A percentile compares a stretch with the other conserved stretches of the same genome.
phyloP scores from a whole-genome alignment of 53 echinoderm and acorn worm genomes.

The Mesocentrotus franciscanus region DNA sequence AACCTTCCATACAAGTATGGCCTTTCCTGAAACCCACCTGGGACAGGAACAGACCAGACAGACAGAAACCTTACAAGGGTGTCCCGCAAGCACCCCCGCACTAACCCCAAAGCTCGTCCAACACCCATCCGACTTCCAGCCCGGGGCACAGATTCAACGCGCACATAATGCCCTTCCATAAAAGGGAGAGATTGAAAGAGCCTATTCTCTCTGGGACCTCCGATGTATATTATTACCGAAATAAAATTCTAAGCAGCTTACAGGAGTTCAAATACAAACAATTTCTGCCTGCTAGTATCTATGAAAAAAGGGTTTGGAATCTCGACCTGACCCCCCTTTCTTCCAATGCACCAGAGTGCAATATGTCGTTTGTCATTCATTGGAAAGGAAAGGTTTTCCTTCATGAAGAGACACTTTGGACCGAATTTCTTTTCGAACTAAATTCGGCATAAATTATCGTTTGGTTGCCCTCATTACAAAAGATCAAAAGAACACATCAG shows the following conservation, averaged over 20 bases:
- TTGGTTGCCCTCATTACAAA: not conserved
- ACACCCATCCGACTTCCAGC: slow-evolving; percentile 37
- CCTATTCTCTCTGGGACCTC: slow-evolving; percentile 45
- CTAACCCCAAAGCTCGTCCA: not conserved
- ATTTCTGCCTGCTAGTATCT: slow-evolving; percentile 46
- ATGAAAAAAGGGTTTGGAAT: slow-evolving; percentile 43
- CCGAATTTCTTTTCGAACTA: not conserved
- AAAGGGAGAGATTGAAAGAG: slow-evolving; percentile 40
- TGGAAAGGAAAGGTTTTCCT: not conserved
- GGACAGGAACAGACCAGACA: not conserved
- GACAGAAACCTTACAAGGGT: slow-evolving; percentile 44
- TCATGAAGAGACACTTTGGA: not conserved
- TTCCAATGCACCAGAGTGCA: slow-evolving; percentile 5
- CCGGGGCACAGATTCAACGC: slow-evolving; percentile 49
- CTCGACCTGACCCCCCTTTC: not conserved
- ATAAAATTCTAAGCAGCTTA: slow-evolving; percentile 68
- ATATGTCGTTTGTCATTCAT: not conserved
- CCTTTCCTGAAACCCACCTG: not conserved
- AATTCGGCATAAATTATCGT: not conserved
- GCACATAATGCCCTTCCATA: slow-evolving; percentile 32
- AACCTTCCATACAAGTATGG: not conserved
- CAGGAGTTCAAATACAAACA: slow-evolving; percentile 67
- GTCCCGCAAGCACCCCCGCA: not conserved
- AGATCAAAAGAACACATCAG: no score
- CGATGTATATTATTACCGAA: slow-evolving; percentile 62